These are phyloP conservation scores for Lepidostoma basale DNA, from an alignment of 1,140 invertebrate species.

Conservation along the genomic window DNA sequence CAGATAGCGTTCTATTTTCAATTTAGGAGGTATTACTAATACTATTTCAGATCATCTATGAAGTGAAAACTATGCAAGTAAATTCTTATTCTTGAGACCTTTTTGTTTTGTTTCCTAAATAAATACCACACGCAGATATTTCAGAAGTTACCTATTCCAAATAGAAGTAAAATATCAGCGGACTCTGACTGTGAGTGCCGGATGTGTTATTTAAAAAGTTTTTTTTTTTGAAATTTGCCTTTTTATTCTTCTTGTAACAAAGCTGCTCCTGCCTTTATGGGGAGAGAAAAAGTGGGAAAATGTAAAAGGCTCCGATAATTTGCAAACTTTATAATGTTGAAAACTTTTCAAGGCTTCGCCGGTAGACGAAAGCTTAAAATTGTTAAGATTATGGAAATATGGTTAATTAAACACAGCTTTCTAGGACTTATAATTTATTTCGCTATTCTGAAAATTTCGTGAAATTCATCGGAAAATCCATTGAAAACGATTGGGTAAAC, in stretches of 20 bases:
- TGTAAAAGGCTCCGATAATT: conserved; percentile 38
- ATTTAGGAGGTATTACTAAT: no score
- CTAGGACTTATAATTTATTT: conserved; percentile 22
- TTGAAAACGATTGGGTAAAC: background rate
- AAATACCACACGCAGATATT: no score
- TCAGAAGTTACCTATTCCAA: no score
- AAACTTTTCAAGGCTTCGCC: conserved; percentile 41
- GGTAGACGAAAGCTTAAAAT: conserved; percentile 30
- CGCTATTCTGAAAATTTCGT: background rate
- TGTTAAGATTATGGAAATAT: conserved; percentile 43
- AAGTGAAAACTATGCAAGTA: no score
- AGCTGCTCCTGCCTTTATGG: conserved; percentile 20
- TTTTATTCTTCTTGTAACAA: conserved; percentile 32
- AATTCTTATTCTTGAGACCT: no score
- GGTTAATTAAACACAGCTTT: conserved; percentile 37
- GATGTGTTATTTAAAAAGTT: conserved; percentile 37
- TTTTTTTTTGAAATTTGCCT: conserved; percentile 24
- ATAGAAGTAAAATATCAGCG: no score
- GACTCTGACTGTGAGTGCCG: conserved; percentile 30
- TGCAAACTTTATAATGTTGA: conserved; percentile 39
- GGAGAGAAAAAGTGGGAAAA: conserved; percentile 23
- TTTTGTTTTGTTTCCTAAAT: no score
- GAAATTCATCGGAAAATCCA: background rate
- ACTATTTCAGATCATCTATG: no score
- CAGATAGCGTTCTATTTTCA: no score